phyloP scores from a whole-genome alignment of 2,888 invertebrate genomes.

The Cordilura impudica region DNA sequence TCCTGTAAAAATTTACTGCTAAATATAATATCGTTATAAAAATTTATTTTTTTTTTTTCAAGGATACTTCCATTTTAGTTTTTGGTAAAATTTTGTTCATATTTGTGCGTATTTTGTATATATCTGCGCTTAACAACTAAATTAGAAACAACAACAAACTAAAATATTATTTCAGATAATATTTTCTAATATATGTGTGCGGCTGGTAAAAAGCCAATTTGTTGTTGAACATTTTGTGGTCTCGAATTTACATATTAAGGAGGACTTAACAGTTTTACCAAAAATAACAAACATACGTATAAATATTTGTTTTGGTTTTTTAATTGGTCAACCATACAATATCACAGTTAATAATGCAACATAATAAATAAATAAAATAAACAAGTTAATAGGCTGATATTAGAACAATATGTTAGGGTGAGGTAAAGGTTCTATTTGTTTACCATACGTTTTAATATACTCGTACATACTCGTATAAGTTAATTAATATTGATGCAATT shows the following conservation, averaged over 20 bases:
- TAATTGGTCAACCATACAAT: not conserved
- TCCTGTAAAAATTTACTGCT: too few relatives aligned
- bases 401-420: not conserved
- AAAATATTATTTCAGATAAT: slow-evolving; percentile 49
- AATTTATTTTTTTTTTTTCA: too few relatives aligned
- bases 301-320: not conserved
- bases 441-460: not conserved
- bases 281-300: not conserved
- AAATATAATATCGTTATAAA: too few relatives aligned
- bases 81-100: too few relatives aligned
- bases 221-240: slow-evolving; percentile 46
- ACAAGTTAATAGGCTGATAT: not conserved
- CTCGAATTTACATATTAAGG: slow-evolving; percentile 38
- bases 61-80: too few relatives aligned
- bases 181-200: slow-evolving; percentile 36
- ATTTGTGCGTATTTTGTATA: too few relatives aligned
- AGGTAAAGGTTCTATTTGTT: not conserved
- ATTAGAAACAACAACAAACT: slow-evolving; percentile 13
- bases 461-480: slow-evolving; percentile 23
- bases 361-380: not conserved
- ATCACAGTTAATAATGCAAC: not conserved
- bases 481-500: slow-evolving; percentile 49
- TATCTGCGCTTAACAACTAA: not conserved
- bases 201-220: slow-evolving; percentile 58
- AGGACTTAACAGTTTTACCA: slow-evolving; percentile 36